Base-by-base conservation (phyloP, 2,888 invertebrate species). In the Carcina quercana region DNA sequence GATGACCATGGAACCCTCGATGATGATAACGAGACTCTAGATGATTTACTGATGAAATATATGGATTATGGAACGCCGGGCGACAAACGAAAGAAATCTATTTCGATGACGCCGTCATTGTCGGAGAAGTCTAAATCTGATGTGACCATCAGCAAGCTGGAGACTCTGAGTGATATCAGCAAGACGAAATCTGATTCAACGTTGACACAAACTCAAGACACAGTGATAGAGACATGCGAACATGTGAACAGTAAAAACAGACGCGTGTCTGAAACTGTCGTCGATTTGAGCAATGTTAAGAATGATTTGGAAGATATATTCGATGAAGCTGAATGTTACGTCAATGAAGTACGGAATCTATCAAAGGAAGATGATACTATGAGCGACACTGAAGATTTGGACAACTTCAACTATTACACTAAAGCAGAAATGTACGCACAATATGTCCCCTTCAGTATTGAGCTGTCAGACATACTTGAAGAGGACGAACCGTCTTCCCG, bases 101-200 rank as follows among this genome's bases (percentile, higher is more conserved):
- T 69, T 19, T 72, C 73, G 2, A 38, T 72, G 2, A 78, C 80
- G 0, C 80, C 80, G 0, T 74, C 73, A 3, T 35, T 83, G 0
- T 79, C 79, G 2, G 83, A 82, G 21, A 83, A 79, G 40, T 82
- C 82, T 0, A 83, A 83, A 47, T 83, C 83, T 0, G 83, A 83
- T 40, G 59, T 78, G 12, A 83, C 83, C 5, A 71, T 83, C n/a
- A 78, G 74, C 34, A 75, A 66, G 47, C 43, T 82, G 15, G 83
- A 78, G 43, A 82, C 78, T 0, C 70, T 66, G 15, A 80, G 79
- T 35, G 83, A 83, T 38, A 69, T 83, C 10, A 82, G 79, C 35
- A 83, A 79, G 43, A 83, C 83, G 0, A 83, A 83, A 62, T 83
- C 83, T 0, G 83, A 83, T 43, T 79, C 80, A 0, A 83, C 83